Conservation (phyloP, 2,113 vertebrate genomes). For the Ranitomeya variabilis region DNA sequence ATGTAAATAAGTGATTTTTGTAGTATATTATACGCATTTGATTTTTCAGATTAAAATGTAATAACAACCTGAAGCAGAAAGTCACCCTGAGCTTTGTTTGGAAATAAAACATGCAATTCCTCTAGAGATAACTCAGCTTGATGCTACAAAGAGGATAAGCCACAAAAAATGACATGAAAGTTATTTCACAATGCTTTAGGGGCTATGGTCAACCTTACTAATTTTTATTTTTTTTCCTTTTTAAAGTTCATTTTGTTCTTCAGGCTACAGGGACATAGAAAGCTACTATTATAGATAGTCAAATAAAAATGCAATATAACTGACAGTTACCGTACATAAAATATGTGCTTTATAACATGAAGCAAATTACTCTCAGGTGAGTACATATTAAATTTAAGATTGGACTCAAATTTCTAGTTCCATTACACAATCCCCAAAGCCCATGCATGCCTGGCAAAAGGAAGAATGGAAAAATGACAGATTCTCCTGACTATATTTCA, state of each 20-base stretch:
- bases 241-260: slow-evolving; percentile 52
- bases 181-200: slow-evolving; percentile 56
- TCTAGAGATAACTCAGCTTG: slow-evolving; percentile 55
- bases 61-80: slow-evolving; percentile 54
- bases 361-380: slow-evolving; percentile 23
- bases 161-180: slow-evolving; percentile 55
- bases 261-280: slow-evolving; percentile 45
- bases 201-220: slow-evolving; percentile 57
- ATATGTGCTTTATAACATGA: slow-evolving; percentile 29
- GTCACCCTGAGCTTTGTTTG: slow-evolving; percentile 58
- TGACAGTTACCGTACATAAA: slow-evolving; percentile 38
- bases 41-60: slow-evolving; percentile 53
- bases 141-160: slow-evolving; percentile 51
- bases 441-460: background rate
- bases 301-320: slow-evolving; percentile 53
- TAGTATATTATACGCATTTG: slow-evolving; percentile 40
- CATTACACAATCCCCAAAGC: slow-evolving; percentile 17
- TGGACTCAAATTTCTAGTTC: slow-evolving; percentile 14
- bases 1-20: slow-evolving; percentile 45
- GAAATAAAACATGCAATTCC: slow-evolving; percentile 52
- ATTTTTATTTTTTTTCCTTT: slow-evolving; percentile 51
- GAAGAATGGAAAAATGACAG: background rate
- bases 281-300: slow-evolving; percentile 22
- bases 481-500: background rate
- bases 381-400: slow-evolving; percentile 14